A percentile compares a stretch with the other conserved stretches of the same genome.
phyloP scores from a whole-genome alignment of 2,797 vertebrate genomes.

The Spinibarbus caldwelli region DNA sequence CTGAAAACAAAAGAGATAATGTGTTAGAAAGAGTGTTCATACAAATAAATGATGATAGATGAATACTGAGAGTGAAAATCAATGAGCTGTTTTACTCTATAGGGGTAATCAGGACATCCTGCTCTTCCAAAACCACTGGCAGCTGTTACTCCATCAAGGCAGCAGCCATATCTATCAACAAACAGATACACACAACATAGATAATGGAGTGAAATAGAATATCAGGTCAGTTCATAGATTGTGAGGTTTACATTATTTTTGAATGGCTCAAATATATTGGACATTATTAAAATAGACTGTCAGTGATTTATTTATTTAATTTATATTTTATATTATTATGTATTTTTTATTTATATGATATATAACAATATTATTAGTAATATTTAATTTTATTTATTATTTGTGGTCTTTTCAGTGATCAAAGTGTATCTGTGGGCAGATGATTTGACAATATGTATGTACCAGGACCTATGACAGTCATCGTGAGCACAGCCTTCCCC shows the following conservation, averaged over 20 bases:
- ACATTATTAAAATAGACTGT: background rate
- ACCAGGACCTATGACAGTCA: constrained; percentile 70
- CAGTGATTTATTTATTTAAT: background rate
- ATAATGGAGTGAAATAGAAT: background rate
- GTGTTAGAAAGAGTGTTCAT: background rate
- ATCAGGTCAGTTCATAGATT: background rate
- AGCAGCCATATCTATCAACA: constrained; percentile 86
- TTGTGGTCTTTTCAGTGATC: background rate
- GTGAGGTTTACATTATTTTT: background rate
- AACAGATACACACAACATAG: background rate
- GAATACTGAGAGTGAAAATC: background rate
- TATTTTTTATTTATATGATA: background rate
- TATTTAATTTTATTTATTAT: background rate
- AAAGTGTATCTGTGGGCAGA: background rate
- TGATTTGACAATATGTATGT: background rate
- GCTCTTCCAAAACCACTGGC: constrained; percentile 80
- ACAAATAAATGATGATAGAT: background rate
- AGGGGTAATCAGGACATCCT: constrained; percentile 77
- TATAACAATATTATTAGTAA: background rate
- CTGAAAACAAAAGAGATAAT: constrained; percentile 14
- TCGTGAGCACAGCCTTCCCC: constrained; percentile 77
- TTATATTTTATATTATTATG: background rate
- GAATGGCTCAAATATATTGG: background rate
- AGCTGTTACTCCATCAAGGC: constrained; percentile 83
- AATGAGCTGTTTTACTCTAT: constrained; percentile 58